Base-by-base conservation (phyloP, 2,797 vertebrate genomes). In the Anguilla marmorata region DNA sequence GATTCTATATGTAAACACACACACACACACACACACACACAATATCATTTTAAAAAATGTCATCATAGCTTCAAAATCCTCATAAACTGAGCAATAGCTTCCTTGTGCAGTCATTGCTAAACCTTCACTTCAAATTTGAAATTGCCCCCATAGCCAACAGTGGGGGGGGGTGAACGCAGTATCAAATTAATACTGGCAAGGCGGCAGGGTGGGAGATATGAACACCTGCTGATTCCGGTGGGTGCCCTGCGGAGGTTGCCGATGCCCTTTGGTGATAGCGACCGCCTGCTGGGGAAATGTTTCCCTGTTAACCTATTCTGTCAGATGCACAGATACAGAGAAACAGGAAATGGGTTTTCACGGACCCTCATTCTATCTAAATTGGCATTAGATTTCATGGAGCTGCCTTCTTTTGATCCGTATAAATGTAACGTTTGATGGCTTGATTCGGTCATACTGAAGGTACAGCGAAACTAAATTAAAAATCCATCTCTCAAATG, bases 331-430 rank as follows among this genome's bases (percentile, higher is more conserved):
- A 90, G 94, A 95, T 93, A 94, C 91, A 89, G 89, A 89, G 90
- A 79, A 79, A 93, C 92, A 94, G 94, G 93, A 96, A 95, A 95
- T 95, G 90, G 90, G 88, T 93, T 95, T 94, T 92, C 90, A 91
- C 92, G 87, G 72, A 88, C 88, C 89, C 86, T 89, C 86, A 88
- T 91, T 89, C 88, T 94, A 93, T 95, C 93, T 94, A 92, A 94
- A 93, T 94, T 92, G 93, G 83, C 6, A 58, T 92, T 92, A 92
- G 91, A 95, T 94, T 93, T 92, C 89, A 90, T 87, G 84, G 56
- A 54, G 72, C 63, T 84, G 52, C 54, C 54, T 66, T 8, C 45
- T 27, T n/a, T 12, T 74, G 87, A 87, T 83, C 3, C 45, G 58
- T 76, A 74, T 60, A 85, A 87, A 86, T 74, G 69, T 69, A 79